These are phyloP conservation scores for Xanthia togata DNA, from an alignment of 2,888 invertebrate species.

Conservation along the genomic window DNA sequence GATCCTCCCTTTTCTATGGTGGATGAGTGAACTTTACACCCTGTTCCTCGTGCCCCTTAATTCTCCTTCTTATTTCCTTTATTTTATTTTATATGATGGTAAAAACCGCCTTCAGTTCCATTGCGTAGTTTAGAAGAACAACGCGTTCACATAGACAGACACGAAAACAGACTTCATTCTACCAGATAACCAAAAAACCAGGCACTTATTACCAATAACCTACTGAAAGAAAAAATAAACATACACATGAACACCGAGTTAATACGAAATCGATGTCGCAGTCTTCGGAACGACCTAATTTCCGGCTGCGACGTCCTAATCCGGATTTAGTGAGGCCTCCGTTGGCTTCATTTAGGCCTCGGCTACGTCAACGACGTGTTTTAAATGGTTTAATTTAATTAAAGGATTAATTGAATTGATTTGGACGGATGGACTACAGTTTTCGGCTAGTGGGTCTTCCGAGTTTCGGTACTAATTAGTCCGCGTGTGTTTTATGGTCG, in stretches of 20 bases:
- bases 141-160: background rate
- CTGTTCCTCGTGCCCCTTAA: too few relatives aligned
- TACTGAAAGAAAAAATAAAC: background rate
- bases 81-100: too few relatives aligned
- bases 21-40: too few relatives aligned
- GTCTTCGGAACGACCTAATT: constrained; percentile 74
- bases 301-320: constrained; percentile 72
- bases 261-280: constrained; percentile 59
- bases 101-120: too few relatives aligned
- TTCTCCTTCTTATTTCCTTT: too few relatives aligned
- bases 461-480: constrained; percentile 10
- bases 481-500: constrained; percentile 23
- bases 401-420: constrained; percentile 60
- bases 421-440: constrained; percentile 30
- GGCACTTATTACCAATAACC: background rate
- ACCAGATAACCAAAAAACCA: background rate
- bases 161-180: background rate
- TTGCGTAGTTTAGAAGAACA: background rate
- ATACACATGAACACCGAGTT: constrained; percentile 24
- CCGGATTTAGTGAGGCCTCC: constrained; percentile 75
- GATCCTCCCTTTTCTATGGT: too few relatives aligned
- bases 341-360: constrained; percentile 59
- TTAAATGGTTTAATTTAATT: constrained; percentile 68
- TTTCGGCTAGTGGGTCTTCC: constrained; percentile 30
- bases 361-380: constrained; percentile 50